These are phyloP conservation scores for Sprattus sprattus DNA, from an alignment of 2,113 vertebrate genomes.

Conservation along the genomic window DNA sequence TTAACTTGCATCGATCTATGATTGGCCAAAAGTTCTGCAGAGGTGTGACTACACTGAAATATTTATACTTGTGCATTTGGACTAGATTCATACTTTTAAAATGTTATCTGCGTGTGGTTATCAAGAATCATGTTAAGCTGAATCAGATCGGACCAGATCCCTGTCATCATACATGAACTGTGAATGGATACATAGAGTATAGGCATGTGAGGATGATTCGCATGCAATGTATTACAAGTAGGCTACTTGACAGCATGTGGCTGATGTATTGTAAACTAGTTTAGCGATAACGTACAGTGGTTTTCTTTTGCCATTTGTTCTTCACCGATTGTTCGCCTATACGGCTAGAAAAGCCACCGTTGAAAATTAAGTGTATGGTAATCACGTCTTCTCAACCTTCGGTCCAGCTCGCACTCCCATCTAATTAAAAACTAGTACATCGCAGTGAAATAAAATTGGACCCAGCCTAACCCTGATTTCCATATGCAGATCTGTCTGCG, in stretches of 20 bases:
- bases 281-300: neutral
- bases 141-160: neutral
- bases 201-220: neutral
- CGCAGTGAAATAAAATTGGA: slow-evolving; percentile 84
- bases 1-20: neutral
- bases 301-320: no score
- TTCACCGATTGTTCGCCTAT: no score
- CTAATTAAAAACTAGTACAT: slow-evolving; percentile 79
- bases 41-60: slow-evolving; percentile 25
- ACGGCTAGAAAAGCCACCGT: neutral
- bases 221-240: neutral
- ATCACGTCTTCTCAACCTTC: slow-evolving; percentile 27
- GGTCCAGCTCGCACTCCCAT: slow-evolving; percentile 53
- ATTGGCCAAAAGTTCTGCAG: slow-evolving; percentile 65
- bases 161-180: neutral
- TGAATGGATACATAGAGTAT: neutral
- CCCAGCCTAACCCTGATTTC: slow-evolving; percentile 90
- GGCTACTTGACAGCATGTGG: neutral
- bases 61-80: neutral
- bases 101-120: neutral
- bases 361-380: slow-evolving; percentile 18
- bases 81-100: neutral
- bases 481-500: slow-evolving; percentile 96
- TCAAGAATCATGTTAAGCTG: neutral
- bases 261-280: no score